Evolutionary conservation across 2,797 vertebrate genomes (phyloP).

Genomic region (Bradypodion ventrale): DNA sequence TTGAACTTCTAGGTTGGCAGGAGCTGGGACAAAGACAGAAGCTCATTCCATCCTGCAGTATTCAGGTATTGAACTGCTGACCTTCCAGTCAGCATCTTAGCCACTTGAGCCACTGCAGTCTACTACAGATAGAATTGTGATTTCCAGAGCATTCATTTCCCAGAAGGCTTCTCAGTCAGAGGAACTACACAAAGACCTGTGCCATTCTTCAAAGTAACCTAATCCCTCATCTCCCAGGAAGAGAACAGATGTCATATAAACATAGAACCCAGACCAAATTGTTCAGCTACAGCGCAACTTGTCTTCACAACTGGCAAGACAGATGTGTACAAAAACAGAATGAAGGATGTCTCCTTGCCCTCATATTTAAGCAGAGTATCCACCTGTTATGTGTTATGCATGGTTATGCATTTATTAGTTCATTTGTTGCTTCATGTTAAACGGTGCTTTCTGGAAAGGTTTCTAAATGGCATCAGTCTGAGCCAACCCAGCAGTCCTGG

Average conservation of each 20-base stretch:
- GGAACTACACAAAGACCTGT: neutral
- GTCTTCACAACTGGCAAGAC: neutral
- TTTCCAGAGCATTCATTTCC: neutral
- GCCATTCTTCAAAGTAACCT: neutral
- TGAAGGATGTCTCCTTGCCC: neutral
- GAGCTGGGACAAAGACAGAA: no score
- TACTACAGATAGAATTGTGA: neutral
- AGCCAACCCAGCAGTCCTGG: neutral
- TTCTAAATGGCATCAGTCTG: neutral
- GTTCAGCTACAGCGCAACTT: neutral
- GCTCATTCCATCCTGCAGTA: no score
- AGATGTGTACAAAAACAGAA: slow-evolving; percentile 17
- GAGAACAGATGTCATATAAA: neutral
- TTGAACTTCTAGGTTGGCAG: no score
- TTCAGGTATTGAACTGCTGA: no score
- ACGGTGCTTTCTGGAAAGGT: neutral
- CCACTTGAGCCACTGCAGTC: no score
- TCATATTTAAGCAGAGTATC: neutral
- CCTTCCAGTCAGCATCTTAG: no score
- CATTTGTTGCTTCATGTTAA: neutral
- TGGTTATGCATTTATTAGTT: neutral
- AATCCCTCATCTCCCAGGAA: neutral
- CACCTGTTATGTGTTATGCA: neutral
- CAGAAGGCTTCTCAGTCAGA: neutral
- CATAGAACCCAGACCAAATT: slow-evolving; percentile 3